A percentile compares a stretch with the other conserved stretches of the same genome.
These are phyloP conservation scores for Cheilosia pagana DNA, from an alignment of 2,888 invertebrate species.

Conservation along the genomic window DNA sequence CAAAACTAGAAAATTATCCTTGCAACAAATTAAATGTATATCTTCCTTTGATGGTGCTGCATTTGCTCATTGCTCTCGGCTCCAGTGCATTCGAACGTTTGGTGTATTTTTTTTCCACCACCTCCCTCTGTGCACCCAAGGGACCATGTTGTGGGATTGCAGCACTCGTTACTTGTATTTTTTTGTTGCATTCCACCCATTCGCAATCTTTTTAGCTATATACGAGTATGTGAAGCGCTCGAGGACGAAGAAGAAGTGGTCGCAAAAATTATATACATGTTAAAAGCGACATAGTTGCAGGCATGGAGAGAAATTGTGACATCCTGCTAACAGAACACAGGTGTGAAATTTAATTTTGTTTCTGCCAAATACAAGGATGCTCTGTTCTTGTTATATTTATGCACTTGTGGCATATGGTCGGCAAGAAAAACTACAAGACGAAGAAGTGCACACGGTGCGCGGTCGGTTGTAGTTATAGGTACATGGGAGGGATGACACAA, in stretches of 20 bases:
- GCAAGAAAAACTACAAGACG: constrained; percentile 24
- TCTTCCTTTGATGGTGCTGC: constrained; percentile 66
- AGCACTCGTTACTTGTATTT: constrained; percentile 46
- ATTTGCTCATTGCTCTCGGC: constrained; percentile 27
- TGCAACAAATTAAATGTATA: constrained; percentile 75
- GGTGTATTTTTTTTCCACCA: neutral
- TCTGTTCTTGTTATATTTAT: constrained; percentile 64
- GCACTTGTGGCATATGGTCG: constrained; percentile 60
- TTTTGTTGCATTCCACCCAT: constrained; percentile 2
- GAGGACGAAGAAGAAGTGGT: constrained; percentile 60
- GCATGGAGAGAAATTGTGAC: constrained; percentile 53
- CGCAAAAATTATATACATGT: constrained; percentile 68
- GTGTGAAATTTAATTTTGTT: constrained; percentile 74
- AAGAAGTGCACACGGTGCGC: constrained; percentile 29
- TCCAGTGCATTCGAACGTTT: constrained; percentile 37
- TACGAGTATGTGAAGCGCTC: constrained; percentile 8
- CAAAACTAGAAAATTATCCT: constrained; percentile 71
- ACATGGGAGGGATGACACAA: neutral
- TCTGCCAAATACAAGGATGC: constrained; percentile 65
- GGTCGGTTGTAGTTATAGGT: neutral
- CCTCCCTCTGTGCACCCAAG: constrained; percentile 34
- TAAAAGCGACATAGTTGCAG: constrained; percentile 59
- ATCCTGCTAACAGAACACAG: constrained; percentile 72
- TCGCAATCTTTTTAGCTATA: neutral
- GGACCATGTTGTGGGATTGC: constrained; percentile 69